Conservation (phyloP, 1,140 invertebrate species). For the Caerostris extrusa region DNA sequence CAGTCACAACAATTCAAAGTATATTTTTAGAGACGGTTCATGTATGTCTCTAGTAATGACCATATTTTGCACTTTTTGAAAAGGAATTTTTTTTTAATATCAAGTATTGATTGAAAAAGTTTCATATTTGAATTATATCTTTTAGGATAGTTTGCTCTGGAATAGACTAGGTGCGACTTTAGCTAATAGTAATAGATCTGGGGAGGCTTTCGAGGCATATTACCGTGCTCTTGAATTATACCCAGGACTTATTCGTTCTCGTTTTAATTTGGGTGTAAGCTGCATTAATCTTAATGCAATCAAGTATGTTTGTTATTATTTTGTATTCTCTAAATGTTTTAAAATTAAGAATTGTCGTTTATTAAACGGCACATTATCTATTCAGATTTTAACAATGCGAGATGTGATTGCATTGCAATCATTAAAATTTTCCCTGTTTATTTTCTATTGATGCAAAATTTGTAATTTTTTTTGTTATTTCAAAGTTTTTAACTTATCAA, state of each 20-base stretch:
- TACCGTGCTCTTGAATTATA: slow-evolving; percentile 93
- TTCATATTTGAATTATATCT: not conserved
- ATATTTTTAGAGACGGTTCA: too few species aligned
- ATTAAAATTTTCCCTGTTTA: not conserved
- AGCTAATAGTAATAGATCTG: slow-evolving; percentile 96
- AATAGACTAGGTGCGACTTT: slow-evolving; percentile 98
- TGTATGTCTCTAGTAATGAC: too few species aligned
- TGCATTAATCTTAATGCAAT: slow-evolving; percentile 98
- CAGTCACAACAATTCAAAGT: too few species aligned
- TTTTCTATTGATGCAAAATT: not conserved
- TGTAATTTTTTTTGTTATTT: too few species aligned
- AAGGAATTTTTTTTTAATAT: too few species aligned
- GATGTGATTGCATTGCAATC: not conserved
- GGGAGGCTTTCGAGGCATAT: slow-evolving; percentile 98
- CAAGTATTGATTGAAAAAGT: too few species aligned
- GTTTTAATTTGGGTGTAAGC: slow-evolving; percentile 98
- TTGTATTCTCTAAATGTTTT: too few species aligned
- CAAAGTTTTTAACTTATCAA: too few species aligned
- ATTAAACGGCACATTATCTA: too few species aligned
- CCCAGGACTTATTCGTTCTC: slow-evolving; percentile 97
- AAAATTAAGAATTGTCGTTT: too few species aligned
- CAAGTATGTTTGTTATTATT: slow-evolving; percentile 84
- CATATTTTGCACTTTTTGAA: too few species aligned
- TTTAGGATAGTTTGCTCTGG: slow-evolving; percentile 95
- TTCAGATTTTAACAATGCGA: not conserved